These are phyloP conservation scores for Dysmachus trigonus DNA, from an alignment of 2,888 invertebrate species.

Conservation along the genomic window DNA sequence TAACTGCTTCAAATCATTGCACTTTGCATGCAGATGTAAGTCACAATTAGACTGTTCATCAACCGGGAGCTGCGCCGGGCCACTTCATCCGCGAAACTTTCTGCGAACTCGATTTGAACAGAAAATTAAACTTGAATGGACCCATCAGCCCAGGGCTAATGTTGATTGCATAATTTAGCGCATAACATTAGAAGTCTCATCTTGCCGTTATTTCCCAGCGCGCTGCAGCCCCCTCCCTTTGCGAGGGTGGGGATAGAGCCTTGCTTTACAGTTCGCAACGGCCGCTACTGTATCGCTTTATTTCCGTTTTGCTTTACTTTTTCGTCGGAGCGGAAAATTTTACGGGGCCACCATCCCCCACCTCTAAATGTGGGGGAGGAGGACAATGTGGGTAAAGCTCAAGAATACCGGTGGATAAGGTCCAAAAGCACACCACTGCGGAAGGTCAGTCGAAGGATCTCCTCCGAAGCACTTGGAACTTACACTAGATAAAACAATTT, in stretches of 20 bases:
- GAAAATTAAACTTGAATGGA: conserved; percentile 42
- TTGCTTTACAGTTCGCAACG: neutral
- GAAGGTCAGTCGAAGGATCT: too few species aligned
- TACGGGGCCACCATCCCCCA: neutral
- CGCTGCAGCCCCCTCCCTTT: neutral
- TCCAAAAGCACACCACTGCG: neutral
- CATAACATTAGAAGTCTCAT: conserved; percentile 51
- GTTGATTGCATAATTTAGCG: conserved; percentile 57
- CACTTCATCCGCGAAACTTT: conserved; percentile 30
- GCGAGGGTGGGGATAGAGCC: neutral
- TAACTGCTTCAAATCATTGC: conserved; percentile 28
- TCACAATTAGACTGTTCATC: conserved; percentile 34
- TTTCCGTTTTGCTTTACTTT: neutral
- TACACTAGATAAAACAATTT: too few species aligned
- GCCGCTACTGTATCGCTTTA: neutral
- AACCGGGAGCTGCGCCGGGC: neutral
- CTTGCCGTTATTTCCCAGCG: conserved; percentile 37
- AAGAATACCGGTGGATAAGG: neutral
- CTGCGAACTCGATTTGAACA: conserved; percentile 40
- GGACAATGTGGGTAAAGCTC: neutral
- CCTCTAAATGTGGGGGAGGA: neutral
- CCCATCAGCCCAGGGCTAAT: conserved; percentile 39
- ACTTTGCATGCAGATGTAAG: conserved; percentile 28
- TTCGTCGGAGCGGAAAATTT: neutral
- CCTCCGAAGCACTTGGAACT: too few species aligned